Percentiles rank a stretch among this genome's conserved stretches.
These are phyloP conservation scores for Drosophila quasianomalipes DNA, from an alignment of 2,888 invertebrate species.

Conservation along the genomic window DNA sequence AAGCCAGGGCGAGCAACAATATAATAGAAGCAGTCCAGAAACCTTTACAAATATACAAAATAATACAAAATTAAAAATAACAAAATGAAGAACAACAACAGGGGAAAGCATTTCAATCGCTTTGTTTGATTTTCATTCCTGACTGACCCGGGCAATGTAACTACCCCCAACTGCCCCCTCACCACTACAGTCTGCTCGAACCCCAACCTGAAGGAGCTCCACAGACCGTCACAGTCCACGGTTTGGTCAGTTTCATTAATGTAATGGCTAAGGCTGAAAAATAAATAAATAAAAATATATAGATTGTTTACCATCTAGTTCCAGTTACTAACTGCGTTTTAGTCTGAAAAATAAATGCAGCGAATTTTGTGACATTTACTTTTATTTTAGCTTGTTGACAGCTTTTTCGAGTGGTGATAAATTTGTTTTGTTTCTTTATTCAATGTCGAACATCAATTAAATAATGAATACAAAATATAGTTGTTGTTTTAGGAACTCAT, in stretches of 20 bases:
- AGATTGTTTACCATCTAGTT: neutral
- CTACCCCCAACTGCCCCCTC: neutral
- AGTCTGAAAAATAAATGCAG: neutral
- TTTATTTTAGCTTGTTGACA: neutral
- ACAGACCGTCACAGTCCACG: neutral
- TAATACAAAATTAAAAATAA: conserved; percentile 13
- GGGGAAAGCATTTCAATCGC: conserved; percentile 24
- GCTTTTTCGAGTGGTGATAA: neutral
- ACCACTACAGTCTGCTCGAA: neutral
- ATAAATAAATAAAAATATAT: neutral
- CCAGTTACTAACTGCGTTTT: neutral
- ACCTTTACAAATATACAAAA: conserved; percentile 26
- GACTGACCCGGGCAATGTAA: conserved; percentile 25
- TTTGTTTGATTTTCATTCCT: conserved; percentile 55
- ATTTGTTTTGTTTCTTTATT: neutral
- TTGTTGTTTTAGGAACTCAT: neutral
- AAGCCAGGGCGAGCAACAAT: conserved; percentile 11
- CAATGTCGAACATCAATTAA: neutral
- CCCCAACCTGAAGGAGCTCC: neutral
- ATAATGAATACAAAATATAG: neutral
- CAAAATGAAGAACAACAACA: conserved; percentile 7
- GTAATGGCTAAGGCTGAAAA: conserved; percentile 26
- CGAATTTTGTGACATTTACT: neutral
- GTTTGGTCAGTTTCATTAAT: conserved; percentile 39
- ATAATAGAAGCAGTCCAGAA: conserved; percentile 21